Percentiles rank a stretch among this genome's conserved stretches.
Conservation (phyloP, 1,140 invertebrate genomes). For the Procambarus clarkii region DNA sequence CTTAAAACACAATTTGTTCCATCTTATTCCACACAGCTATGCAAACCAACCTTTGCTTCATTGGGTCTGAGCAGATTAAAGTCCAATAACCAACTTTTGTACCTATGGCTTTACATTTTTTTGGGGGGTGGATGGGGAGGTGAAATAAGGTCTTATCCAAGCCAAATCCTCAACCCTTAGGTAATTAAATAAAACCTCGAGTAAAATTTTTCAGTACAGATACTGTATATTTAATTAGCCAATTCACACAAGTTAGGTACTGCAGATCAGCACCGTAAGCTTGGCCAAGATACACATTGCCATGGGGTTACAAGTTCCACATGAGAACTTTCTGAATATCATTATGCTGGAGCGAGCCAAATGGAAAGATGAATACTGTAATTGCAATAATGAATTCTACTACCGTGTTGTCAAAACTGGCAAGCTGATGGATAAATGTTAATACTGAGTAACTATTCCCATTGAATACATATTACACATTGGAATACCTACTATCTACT, state of each 20-base stretch:
- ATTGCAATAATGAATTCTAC: constrained; percentile 16
- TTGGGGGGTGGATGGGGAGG: too few relatives aligned
- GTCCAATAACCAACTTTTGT: too few relatives aligned
- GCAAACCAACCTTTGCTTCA: too few relatives aligned
- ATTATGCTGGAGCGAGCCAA: constrained; percentile 33
- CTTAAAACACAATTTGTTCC: too few relatives aligned
- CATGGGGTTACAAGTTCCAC: constrained; percentile 66
- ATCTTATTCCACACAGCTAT: too few relatives aligned
- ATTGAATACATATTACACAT: background rate
- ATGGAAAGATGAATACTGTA: constrained; percentile 53
- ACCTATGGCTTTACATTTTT: too few relatives aligned
- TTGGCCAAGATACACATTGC: constrained; percentile 63
- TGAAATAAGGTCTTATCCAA: too few relatives aligned
- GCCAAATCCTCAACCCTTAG: too few relatives aligned
- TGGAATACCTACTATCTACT: background rate
- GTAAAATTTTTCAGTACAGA: background rate
- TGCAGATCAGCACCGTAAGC: constrained; percentile 53
- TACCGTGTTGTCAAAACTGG: constrained; percentile 2
- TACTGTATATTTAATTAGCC: constrained; percentile 56
- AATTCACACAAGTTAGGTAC: constrained; percentile 57
- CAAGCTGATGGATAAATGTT: background rate
- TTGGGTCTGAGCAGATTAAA: too few relatives aligned
- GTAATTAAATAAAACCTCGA: too few relatives aligned
- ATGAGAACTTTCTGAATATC: constrained; percentile 49
- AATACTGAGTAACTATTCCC: constrained; percentile 7